Evolutionary conservation across 2,888 invertebrate genomes (phyloP), one percentile per base, ranked within the genome.

Genomic region (Parnassius smintheus): DNA sequence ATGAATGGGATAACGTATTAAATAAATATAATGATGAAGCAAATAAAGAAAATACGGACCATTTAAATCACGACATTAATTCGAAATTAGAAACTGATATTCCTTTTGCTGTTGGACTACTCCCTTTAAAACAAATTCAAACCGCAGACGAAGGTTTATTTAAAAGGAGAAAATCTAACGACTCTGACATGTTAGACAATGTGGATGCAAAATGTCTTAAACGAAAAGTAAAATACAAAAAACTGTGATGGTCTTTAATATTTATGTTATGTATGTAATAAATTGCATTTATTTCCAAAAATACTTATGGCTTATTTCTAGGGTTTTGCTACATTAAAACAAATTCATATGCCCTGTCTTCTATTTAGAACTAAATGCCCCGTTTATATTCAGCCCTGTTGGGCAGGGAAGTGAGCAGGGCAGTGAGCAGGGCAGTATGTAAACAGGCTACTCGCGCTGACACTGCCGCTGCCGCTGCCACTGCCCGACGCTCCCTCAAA

Each of bases 181-280:
- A 84, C 62, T 65, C 72, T 11, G 80, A 81, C 67, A 71, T 77
- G 42, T 71, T 83, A 63, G 77, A 85, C 61, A 78, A 83, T 70
- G 77, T 78, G 48, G 90, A 91, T 65, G 80, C 86, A 2, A 87
- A 87, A 74, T 90, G 86, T 77, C 82, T 89, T 72, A 91, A 88
- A 75, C 85, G 91, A 70, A 90, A 88, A 71, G 79, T 81, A 10
- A 91, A 91, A 78, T 80, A 83, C 75, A 91, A 88, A 76, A 90
- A 88, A 75, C 65, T 81, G 71, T 78, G 70, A 80, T 70, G 62
- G 59, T 10, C 22, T 35, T 35, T 35, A 13, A 13, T 46, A 12
- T 18, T 65, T 62, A 54, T 62, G 59, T 18, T 35, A 7, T 9
- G 10, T 59, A 22, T 59, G 13, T 65, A 55, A 46, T 62, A 65